phyloP scores from a whole-genome alignment of 2,113 vertebrate genomes.

The Cisticola juncidis region DNA sequence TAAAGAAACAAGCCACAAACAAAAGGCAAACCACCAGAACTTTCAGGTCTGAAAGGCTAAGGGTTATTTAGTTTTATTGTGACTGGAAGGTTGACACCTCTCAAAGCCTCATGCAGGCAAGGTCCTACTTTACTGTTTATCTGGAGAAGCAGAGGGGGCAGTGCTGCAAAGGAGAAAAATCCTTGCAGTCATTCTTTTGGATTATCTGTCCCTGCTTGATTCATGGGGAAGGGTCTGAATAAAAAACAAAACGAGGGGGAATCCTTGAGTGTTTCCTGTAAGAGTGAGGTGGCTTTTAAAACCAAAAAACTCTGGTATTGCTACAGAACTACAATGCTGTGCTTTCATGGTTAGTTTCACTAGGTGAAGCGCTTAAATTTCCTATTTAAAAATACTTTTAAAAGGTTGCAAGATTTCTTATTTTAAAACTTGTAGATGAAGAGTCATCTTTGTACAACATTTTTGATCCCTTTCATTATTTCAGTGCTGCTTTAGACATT shows the following conservation, averaged over 20 bases:
- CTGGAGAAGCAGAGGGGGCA: neutral
- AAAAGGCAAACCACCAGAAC: neutral
- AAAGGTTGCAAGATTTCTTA: neutral
- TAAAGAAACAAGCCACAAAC: neutral
- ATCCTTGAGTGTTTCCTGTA: fast-evolving
- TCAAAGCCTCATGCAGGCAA: neutral
- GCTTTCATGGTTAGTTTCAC: neutral
- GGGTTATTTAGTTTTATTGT: neutral
- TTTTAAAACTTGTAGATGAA: neutral
- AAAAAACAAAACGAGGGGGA: neutral
- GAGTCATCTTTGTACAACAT: neutral
- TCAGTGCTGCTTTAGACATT: neutral
- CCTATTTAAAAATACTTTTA: neutral
- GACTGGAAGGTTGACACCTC: neutral
- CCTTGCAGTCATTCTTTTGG: neutral
- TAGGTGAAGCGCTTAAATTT: neutral
- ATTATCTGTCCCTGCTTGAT: neutral
- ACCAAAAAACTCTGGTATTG: neutral
- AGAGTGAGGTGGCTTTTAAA: neutral
- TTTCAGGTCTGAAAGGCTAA: neutral
- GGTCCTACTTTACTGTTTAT: neutral
- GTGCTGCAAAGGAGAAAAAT: neutral
- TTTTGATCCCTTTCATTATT: neutral
- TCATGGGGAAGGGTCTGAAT: neutral
- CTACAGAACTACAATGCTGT: neutral